Evolutionary conservation across 2,113 vertebrate species (phyloP).

Genomic region (Myotis brandtii): DNA sequence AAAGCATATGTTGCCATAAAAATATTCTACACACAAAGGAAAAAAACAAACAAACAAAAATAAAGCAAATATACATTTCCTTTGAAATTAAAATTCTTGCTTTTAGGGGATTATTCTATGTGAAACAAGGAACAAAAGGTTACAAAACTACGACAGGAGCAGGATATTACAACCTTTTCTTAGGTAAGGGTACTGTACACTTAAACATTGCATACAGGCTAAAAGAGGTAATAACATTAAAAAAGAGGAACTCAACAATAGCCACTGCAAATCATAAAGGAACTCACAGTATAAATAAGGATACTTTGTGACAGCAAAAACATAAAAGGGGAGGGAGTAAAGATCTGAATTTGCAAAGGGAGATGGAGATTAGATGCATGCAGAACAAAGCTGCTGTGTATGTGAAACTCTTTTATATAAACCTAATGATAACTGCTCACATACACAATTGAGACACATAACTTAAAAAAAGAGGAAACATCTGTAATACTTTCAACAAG

Average conservation of each 20-base stretch:
- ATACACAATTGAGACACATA: neutral
- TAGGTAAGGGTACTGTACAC: neutral
- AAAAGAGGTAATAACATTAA: neutral
- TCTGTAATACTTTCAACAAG: too few relatives aligned
- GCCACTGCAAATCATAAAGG: neutral
- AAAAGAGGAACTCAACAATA: neutral
- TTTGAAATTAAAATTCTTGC: neutral
- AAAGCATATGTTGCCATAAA: slow-evolving; percentile 13
- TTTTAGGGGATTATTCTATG: neutral
- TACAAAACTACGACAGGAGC: neutral
- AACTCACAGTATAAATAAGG: neutral
- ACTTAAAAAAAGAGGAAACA: neutral
- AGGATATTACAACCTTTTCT: neutral
- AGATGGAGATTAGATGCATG: neutral
- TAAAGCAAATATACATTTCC: neutral
- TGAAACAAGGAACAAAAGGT: neutral
- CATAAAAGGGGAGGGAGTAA: neutral
- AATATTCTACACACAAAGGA: neutral
- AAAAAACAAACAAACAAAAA: neutral
- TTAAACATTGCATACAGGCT: neutral
- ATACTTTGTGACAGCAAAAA: neutral
- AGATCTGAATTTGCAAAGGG: neutral
- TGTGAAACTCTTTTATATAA: neutral
- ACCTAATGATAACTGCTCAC: neutral
- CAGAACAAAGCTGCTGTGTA: neutral